Percentiles rank a stretch among this genome's conserved stretches.
Conservation (phyloP, 1,140 invertebrate species). For the Monochamus saltuarius region DNA sequence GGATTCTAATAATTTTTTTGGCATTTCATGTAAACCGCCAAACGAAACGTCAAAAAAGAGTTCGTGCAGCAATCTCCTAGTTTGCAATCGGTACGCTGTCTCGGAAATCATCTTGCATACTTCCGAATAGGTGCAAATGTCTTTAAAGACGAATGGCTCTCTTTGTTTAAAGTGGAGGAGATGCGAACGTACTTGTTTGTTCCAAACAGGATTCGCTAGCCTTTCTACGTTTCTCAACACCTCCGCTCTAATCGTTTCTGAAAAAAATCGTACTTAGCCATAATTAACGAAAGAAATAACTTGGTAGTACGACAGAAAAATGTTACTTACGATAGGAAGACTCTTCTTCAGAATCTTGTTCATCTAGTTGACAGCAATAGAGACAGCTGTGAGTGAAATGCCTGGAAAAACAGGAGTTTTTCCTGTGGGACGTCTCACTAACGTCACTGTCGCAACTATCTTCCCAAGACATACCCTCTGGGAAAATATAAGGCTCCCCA, state of each 20-base stretch:
- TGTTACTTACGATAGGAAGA: no score
- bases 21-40: conserved; percentile 15
- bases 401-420: not conserved
- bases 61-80: conserved; percentile 90
- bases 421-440: no score
- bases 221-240: conserved; percentile 66
- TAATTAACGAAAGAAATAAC: conserved; percentile 11
- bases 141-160: conserved; percentile 79
- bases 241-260: conserved; percentile 37
- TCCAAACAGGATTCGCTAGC: conserved; percentile 68
- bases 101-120: conserved; percentile 76
- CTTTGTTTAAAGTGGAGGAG: conserved; percentile 83
- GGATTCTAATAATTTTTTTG: conserved; percentile 11
- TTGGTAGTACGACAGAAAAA: no score
- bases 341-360: no score
- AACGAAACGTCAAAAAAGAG: conserved; percentile 79
- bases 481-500: conserved; percentile 17
- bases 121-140: conserved; percentile 92
- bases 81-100: conserved; percentile 78
- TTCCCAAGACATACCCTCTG: conserved; percentile 4
- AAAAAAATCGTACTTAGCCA: conserved; percentile 20
- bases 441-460: not conserved
- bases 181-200: conserved; percentile 65
- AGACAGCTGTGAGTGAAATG: conserved; percentile 25
- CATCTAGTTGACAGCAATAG: conserved; percentile 16